Conservation (phyloP, 2,797 vertebrate genomes). For the Mormyrus hasselquistii region DNA sequence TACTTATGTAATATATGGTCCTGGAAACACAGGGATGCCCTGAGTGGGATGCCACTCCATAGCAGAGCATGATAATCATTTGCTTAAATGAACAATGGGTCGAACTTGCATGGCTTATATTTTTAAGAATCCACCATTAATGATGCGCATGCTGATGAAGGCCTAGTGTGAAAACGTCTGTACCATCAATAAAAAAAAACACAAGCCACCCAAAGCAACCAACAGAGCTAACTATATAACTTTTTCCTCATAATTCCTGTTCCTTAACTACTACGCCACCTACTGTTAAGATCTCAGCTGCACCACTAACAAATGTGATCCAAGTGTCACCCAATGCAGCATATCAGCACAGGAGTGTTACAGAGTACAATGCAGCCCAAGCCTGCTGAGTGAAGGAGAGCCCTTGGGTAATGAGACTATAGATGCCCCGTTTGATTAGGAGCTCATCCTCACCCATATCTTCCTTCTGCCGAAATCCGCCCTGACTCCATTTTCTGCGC, state of each 20-base stretch:
- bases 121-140: background rate
- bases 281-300: background rate
- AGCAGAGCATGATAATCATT: background rate
- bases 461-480: background rate
- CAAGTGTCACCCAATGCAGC: background rate
- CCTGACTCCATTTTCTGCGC: background rate
- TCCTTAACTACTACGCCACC: background rate
- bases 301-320: background rate
- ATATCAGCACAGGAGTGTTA: background rate
- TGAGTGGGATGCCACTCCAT: background rate
- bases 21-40: background rate
- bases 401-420: background rate
- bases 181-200: background rate
- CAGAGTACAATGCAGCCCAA: background rate
- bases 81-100: background rate
- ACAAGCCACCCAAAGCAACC: background rate
- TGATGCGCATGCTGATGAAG: background rate
- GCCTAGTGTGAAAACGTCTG: background rate
- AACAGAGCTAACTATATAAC: background rate
- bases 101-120: background rate
- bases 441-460: background rate
- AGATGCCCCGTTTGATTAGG: slow-evolving; percentile 9
- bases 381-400: background rate
- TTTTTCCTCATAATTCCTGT: background rate
- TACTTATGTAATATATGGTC: background rate